Evolutionary conservation across 2,797 vertebrate genomes (phyloP).

Genomic region (Sarcophilus harrisii): DNA sequence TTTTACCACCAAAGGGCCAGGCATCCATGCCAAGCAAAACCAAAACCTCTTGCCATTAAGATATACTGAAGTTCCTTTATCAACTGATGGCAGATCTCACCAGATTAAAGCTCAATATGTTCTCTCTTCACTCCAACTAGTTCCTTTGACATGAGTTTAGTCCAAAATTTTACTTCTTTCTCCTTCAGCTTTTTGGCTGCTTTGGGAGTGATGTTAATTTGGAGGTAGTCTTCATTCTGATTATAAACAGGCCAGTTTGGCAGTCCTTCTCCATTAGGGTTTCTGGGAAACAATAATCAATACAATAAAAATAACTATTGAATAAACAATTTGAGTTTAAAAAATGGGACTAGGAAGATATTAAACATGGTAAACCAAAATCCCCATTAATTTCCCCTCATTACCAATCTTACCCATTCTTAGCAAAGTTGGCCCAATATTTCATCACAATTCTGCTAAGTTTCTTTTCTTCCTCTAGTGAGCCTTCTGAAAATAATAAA

Average conservation of each 20-base stretch:
- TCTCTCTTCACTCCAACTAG: not conserved
- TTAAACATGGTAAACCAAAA: not conserved
- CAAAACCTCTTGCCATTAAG: not conserved
- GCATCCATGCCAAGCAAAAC: not conserved
- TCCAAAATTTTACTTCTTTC: slow-evolving; percentile 83
- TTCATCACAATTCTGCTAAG: slow-evolving; percentile 86
- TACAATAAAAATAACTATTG: not conserved
- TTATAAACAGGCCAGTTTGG: slow-evolving; percentile 88
- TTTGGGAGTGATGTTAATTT: slow-evolving; percentile 82
- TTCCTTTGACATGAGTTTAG: slow-evolving; percentile 70
- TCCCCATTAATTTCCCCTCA: not conserved
- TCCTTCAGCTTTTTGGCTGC: slow-evolving; percentile 83
- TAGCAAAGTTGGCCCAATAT: slow-evolving; percentile 91
- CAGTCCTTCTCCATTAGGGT: slow-evolving; percentile 89
- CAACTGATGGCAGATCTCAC: not conserved
- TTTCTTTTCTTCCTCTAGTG: slow-evolving; percentile 83
- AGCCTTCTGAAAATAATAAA: slow-evolving; percentile 29
- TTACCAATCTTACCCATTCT: slow-evolving; percentile 84
- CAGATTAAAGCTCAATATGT: slow-evolving; percentile 2
- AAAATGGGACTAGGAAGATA: not conserved
- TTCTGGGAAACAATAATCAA: slow-evolving; percentile 80
- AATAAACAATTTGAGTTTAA: not conserved
- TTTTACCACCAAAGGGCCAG: not conserved
- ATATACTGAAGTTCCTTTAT: not conserved
- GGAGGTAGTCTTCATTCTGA: slow-evolving; percentile 85